Evolutionary conservation across 2,797 vertebrate genomes (phyloP).

Genomic region (Oryzias dopingdopingensis): DNA sequence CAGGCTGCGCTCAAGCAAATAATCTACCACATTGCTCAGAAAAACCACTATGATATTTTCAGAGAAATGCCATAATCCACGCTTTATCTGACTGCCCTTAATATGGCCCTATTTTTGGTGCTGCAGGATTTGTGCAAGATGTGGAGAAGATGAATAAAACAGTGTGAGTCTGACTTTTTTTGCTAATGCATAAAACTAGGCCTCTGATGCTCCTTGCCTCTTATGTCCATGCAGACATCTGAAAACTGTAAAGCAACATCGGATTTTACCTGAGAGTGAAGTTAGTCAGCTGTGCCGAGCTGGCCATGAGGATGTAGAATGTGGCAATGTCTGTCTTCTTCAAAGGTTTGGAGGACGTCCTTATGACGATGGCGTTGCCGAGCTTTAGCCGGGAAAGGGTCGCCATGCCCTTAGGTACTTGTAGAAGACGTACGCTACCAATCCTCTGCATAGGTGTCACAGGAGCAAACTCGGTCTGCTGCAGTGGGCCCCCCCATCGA

Average conservation of each 20-base stretch:
- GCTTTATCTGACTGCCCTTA: constrained; percentile 49
- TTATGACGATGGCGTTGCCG: constrained; percentile 83
- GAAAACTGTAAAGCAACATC: not conserved
- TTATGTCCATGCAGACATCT: not conserved
- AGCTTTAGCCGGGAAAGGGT: constrained; percentile 82
- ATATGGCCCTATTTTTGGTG: constrained; percentile 42
- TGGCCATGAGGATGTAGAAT: constrained; percentile 84
- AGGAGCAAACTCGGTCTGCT: constrained; percentile 75
- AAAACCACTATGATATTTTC: constrained; percentile 53
- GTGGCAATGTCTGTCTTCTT: constrained; percentile 86
- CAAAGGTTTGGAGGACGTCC: constrained; percentile 79
- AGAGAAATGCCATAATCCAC: constrained; percentile 58
- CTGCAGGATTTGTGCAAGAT: constrained; percentile 35
- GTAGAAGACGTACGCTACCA: constrained; percentile 87
- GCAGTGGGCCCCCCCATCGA: constrained; percentile 61
- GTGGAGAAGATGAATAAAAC: constrained; percentile 25
- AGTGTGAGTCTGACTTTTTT: not conserved
- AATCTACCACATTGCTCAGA: constrained; percentile 50
- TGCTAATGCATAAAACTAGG: too few relatives aligned
- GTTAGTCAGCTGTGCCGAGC: constrained; percentile 80
- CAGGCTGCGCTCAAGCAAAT: constrained; percentile 38
- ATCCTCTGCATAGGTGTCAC: constrained; percentile 88
- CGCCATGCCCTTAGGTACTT: constrained; percentile 75
- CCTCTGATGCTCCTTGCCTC: too few relatives aligned
- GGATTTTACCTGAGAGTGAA: constrained; percentile 89